phyloP scores from a whole-genome alignment of 2,113 vertebrate species.

The Stictonetta naevosa region DNA sequence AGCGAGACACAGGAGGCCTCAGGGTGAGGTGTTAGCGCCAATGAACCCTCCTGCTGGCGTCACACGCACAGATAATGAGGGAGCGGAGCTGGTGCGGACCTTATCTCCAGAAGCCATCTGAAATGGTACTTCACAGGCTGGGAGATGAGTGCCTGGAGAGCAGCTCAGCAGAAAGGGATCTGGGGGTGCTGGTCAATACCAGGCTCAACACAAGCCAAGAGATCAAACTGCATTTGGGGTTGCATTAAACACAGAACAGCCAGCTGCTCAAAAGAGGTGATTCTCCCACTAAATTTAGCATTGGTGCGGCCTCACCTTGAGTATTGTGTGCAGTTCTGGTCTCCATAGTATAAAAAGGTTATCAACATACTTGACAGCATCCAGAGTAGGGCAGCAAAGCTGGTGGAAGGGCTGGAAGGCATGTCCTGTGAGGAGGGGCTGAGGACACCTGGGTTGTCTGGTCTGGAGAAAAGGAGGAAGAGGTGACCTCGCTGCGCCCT shows the following conservation, averaged over 20 bases:
- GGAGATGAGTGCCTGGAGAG: neutral
- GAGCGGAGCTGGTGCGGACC: neutral
- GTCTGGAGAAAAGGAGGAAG: neutral
- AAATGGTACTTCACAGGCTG: neutral
- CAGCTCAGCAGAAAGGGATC: neutral
- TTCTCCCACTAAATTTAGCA: neutral
- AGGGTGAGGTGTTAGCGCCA: neutral
- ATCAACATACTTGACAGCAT: neutral
- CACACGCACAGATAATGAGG: neutral
- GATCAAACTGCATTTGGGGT: neutral
- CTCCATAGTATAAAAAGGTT: neutral
- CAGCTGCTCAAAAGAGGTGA: neutral
- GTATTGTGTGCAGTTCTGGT: neutral
- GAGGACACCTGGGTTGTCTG: neutral
- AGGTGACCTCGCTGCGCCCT: neutral
- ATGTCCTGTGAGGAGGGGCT: neutral
- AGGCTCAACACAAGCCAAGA: neutral
- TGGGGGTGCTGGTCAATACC: neutral
- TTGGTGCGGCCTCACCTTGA: neutral
- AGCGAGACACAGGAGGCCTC: neutral
- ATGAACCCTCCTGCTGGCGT: neutral
- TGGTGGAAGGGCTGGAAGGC: neutral
- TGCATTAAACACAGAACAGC: neutral
- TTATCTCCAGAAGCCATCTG: slow-evolving; percentile 12
- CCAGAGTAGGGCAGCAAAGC: neutral